phyloP scores from a whole-genome alignment of 2,888 invertebrate species.

The Diachrysia chrysitis region DNA sequence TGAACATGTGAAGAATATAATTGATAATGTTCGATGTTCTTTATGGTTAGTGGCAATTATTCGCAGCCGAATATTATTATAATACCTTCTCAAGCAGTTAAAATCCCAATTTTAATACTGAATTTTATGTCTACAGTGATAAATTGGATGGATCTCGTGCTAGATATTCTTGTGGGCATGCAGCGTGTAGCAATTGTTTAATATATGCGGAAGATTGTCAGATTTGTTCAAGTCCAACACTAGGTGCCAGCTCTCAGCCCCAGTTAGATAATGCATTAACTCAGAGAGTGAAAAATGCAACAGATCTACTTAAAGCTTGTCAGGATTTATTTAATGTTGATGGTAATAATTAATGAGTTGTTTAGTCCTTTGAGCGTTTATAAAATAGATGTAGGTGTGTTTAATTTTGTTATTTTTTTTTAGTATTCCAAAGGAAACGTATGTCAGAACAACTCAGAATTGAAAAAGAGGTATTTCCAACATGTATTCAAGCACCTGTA shows the following conservation, averaged over 20 bases:
- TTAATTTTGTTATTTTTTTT: constrained; percentile 48
- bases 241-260: constrained; percentile 39
- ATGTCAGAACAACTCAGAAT: constrained; percentile 76
- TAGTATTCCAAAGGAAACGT: constrained; percentile 74
- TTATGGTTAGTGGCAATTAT: constrained; percentile 70
- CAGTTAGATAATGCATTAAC: constrained; percentile 66
- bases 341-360: constrained; percentile 66
- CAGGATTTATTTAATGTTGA: constrained; percentile 74
- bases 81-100: background rate
- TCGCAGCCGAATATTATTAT: background rate
- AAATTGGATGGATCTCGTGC: constrained; percentile 66
- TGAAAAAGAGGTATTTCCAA: constrained; percentile 82
- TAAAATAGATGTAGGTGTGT: background rate
- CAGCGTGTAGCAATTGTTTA: constrained; percentile 74
- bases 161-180: constrained; percentile 80
- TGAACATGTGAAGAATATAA: constrained; percentile 70
- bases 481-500: constrained; percentile 81
- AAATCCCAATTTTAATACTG: background rate
- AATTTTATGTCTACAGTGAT: constrained; percentile 68
- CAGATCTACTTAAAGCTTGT: constrained; percentile 67
- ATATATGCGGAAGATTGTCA: constrained; percentile 65
- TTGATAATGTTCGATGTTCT: constrained; percentile 72
- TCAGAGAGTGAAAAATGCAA: constrained; percentile 67
- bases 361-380: constrained; percentile 2
- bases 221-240: constrained; percentile 69